These are phyloP conservation scores for Zaprionus davidi DNA, from an alignment of 1,140 invertebrate genomes.

Conservation along the genomic window DNA sequence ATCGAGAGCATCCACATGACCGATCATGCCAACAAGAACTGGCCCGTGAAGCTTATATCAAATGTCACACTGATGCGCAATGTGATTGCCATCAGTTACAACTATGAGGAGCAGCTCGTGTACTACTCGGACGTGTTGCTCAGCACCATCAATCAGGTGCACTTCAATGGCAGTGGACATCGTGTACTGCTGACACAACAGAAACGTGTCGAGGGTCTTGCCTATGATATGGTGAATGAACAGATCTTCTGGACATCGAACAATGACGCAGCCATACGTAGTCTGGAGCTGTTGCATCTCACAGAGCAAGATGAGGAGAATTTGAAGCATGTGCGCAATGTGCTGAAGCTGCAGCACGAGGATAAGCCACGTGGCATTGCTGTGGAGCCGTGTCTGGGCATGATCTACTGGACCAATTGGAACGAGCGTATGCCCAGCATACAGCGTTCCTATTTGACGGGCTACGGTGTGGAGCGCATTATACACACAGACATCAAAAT, in stretches of 20 bases:
- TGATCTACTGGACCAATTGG: conserved; percentile 94
- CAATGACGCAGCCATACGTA: conserved; percentile 90
- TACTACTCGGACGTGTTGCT: conserved; percentile 95
- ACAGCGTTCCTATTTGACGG: conserved; percentile 89
- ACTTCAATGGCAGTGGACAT: conserved; percentile 92
- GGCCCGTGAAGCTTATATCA: conserved; percentile 90
- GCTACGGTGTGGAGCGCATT: conserved; percentile 88
- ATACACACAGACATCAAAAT: conserved; percentile 91
- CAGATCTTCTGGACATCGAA: conserved; percentile 94
- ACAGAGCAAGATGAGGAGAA: conserved; percentile 79
- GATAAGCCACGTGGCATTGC: conserved; percentile 94
- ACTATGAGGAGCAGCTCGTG: conserved; percentile 88
- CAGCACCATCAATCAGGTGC: conserved; percentile 92
- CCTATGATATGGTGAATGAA: conserved; percentile 88
- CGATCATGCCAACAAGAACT: conserved; percentile 89
- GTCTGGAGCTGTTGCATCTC: conserved; percentile 85
- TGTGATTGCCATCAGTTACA: conserved; percentile 93
- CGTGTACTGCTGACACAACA: conserved; percentile 89
- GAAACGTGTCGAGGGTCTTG: conserved; percentile 93
- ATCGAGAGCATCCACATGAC: conserved; percentile 91
- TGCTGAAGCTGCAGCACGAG: conserved; percentile 88
- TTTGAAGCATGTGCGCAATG: conserved; percentile 85
- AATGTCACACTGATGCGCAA: conserved; percentile 89
- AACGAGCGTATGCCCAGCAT: conserved; percentile 90
- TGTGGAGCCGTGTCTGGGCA: conserved; percentile 90